Base-by-base conservation (phyloP, 1,140 invertebrate genomes). In the Goniozus legneri region DNA sequence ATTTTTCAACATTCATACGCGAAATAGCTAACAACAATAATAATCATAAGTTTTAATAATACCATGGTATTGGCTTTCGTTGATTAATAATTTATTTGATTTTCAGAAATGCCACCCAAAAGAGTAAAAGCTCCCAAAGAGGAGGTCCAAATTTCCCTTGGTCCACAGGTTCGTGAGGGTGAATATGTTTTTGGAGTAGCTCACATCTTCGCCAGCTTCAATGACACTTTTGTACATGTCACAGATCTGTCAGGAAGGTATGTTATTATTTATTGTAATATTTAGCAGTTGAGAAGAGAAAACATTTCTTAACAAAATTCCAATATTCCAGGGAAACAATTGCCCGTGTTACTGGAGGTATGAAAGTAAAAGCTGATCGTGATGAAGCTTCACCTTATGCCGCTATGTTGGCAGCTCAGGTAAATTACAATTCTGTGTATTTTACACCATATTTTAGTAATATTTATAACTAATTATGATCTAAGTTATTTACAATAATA, bases 351-450 rank as follows among this genome's bases (percentile, higher is more conserved):
- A 99, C 97, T 65, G 97, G 97, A 74, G 97, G 97, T 48, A 99
- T 99, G 97, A 99, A 99, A 81, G 97, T 99, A 0, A 99, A 99
- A 77, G 97, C 97, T 65, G 97, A 99, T 80, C 86, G 97, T 82
- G 97, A 99, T 80, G 97, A 99, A 79, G 92, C 96, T 60, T 98
- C 96, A 20, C 97, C 97, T 12, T 99, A 99, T 69, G 97, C 97
- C 71, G 97, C 97, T 87, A 99, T 99, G 97, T 96, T 99, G 79
- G 97, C 97, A 69, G 96, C 97, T 56, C 97, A 99, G 81, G 89
- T 91, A 78, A 70, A 54, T 70, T 36, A 16, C 22, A n/a, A n/a
- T 52, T 61, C 48, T 41, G 46, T 15, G 33, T 47, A 35, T 38
- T 13, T 40, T n/a, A n/a, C n/a, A n/a, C n/a, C n/a, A n/a, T 35